Conservation (phyloP, 2,113 vertebrate genomes). For the Pygoscelis antarcticus region DNA sequence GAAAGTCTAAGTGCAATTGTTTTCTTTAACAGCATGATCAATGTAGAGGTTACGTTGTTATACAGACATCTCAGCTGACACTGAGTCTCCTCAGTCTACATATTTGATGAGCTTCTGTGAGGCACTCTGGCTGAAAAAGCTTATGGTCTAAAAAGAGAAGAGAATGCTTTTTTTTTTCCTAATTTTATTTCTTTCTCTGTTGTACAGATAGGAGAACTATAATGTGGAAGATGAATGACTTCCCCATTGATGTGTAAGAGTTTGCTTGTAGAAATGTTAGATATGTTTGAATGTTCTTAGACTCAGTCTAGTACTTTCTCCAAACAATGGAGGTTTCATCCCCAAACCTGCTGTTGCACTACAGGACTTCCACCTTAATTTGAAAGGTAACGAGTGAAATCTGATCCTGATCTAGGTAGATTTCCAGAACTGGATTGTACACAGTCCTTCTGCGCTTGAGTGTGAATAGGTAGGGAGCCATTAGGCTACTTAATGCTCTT, state of each 20-base stretch:
- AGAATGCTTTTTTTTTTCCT: neutral
- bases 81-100: neutral
- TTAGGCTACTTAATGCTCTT: neutral
- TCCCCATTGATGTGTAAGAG: neutral
- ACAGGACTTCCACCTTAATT: neutral
- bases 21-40: neutral
- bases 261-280: neutral
- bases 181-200: neutral
- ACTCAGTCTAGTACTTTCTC: neutral
- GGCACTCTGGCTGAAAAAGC: neutral
- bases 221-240: neutral
- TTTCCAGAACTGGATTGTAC: neutral
- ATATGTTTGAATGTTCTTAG: neutral
- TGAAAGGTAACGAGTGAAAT: neutral
- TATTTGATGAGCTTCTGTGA: neutral
- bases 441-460: neutral
- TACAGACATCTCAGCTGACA: neutral
- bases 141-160: neutral
- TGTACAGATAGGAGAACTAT: neutral
- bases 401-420: neutral
- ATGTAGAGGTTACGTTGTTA: neutral
- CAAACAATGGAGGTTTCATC: neutral
- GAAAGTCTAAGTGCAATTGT: neutral
- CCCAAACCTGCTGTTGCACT: neutral
- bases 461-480: neutral